These are phyloP conservation scores for Folsomia candida DNA, from an alignment of 2,888 invertebrate species.

Conservation along the genomic window DNA sequence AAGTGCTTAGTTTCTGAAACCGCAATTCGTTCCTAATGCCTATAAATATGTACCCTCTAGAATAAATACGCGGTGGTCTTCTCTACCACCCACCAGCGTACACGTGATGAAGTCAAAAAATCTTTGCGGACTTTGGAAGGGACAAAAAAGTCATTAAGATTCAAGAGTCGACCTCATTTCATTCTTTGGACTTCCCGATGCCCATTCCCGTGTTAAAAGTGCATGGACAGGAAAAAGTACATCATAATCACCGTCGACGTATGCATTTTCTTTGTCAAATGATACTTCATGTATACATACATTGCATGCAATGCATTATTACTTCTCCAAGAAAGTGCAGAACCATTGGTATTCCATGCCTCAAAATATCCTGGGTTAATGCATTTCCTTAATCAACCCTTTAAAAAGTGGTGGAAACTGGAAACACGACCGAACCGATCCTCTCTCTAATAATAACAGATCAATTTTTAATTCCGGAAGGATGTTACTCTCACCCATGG, in stretches of 20 bases:
- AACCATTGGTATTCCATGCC: not conserved
- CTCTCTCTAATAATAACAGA: slow-evolving; percentile 37
- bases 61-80: not conserved
- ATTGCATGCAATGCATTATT: too few relatives aligned
- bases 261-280: not conserved
- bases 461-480: slow-evolving; percentile 40
- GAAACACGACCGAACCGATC: slow-evolving; percentile 27
- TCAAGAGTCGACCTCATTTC: slow-evolving; percentile 19
- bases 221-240: slow-evolving; percentile 15
- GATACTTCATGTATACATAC: too few relatives aligned
- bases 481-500: slow-evolving; percentile 24
- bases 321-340: too few relatives aligned
- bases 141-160: slow-evolving; percentile 32
- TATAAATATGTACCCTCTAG: too few relatives aligned
- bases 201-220: not conserved
- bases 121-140: not conserved
- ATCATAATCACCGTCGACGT: slow-evolving; percentile 19
- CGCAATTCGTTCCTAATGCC: not conserved
- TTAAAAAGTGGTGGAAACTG: not conserved
- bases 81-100: too few relatives aligned
- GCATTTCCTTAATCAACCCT: slow-evolving; percentile 17
- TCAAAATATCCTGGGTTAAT: slow-evolving; percentile 5
- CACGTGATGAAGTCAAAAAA: not conserved
- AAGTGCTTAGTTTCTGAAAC: too few relatives aligned
- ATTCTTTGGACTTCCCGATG: not conserved